Base-by-base conservation (phyloP, 2,113 vertebrate genomes). In the Pontoporia blainvillei region DNA sequence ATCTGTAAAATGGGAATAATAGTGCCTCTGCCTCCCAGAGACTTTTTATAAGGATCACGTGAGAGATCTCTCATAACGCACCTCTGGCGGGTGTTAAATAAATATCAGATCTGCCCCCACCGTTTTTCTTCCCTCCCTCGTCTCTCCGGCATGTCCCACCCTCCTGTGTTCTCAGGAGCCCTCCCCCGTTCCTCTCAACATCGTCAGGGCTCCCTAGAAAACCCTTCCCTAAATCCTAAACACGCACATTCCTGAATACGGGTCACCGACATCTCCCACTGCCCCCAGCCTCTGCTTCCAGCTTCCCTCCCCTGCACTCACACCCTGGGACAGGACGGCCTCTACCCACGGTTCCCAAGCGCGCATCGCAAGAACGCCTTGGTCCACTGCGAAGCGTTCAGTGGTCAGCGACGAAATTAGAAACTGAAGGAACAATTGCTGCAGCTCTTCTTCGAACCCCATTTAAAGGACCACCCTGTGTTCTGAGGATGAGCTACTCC, bases 341-440 rank as follows among this genome's bases (percentile, higher is more conserved):
- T 73, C 83, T n/a, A 9, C 41, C 25, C 49, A 11, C 14, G 0
- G 39, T 11, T 17, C 82, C 46, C 64, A 54, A 34, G 20, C 0
- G 29, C 6, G 11, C 0, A 8, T 2, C 5, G 6, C 23, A 5
- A 44, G 57, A 94, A 64, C 83, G 44, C 14, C 8, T 12, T 3
- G 46, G 41, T 41, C 66, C 46, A 15, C 1, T 1, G n/a, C 34
- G 21, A 36, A 29, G 8, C 2, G 1, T 27, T 46, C 5, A 6
- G 11, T 0, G 21, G 29, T 67, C 71, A 86, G 79, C 7, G 0
- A 39, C 25, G 36, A 61, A 39, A 59, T 21, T 0, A 94, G 82
- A 62, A 49, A 61, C 27, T 4, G n/a, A 59, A 90, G 75, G 41
- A 54, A n/a, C 10, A 2, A 4, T 0, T 41, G 11, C n/a, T 29